phyloP scores from a whole-genome alignment of 2,113 vertebrate genomes.

The Hemibates koningsi region DNA sequence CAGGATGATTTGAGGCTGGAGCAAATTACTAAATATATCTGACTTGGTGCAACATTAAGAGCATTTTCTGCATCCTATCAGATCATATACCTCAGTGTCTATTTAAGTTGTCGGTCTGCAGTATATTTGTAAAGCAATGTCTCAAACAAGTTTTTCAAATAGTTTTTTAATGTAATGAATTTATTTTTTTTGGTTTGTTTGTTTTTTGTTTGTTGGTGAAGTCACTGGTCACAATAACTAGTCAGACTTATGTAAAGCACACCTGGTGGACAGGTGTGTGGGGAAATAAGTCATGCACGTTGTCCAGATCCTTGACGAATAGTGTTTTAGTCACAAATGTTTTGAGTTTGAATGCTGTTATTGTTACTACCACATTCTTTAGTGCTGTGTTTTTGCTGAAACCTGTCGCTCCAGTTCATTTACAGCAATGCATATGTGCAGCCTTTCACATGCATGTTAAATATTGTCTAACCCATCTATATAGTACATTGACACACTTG shows the following conservation, averaged over 20 bases:
- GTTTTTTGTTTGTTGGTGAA: background rate
- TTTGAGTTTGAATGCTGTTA: background rate
- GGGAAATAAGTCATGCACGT: background rate
- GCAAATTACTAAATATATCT: slow-evolving; percentile 42
- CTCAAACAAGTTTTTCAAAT: background rate
- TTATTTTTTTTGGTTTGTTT: accelerated
- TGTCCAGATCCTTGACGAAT: background rate
- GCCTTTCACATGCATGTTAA: background rate
- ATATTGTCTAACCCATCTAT: background rate
- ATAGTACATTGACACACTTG: background rate
- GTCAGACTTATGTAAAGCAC: background rate
- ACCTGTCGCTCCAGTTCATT: background rate
- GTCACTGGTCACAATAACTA: background rate
- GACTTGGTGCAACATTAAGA: background rate
- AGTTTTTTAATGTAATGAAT: background rate
- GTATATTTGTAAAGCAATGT: background rate
- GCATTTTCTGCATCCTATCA: background rate
- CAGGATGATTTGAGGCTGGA: slow-evolving; percentile 20
- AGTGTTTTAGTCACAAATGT: background rate
- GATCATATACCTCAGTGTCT: background rate
- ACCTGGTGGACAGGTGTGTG: background rate
- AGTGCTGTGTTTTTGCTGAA: background rate
- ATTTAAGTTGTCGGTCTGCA: background rate
- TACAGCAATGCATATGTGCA: background rate
- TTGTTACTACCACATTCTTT: background rate